Evolutionary conservation across 2,113 vertebrate species (phyloP), one percentile per base, ranked within the genome.

Genomic region (Plectropomus leopardus): DNA sequence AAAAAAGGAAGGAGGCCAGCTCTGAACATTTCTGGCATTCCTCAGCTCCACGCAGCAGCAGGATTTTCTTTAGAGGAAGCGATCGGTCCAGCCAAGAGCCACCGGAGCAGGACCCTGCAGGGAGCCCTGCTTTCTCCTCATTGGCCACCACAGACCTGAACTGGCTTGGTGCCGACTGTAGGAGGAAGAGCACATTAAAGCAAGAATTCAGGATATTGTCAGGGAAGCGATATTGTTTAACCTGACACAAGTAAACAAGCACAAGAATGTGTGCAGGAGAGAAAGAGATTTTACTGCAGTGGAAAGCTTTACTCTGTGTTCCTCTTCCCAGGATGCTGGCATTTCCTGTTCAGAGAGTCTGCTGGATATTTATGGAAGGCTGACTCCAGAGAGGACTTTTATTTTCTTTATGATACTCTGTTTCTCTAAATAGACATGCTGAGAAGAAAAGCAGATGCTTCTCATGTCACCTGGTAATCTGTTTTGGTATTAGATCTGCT

Each of bases 101-200:
- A 80, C 65, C 47, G 64, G 83, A 89, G 40, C 70, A 67, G 72
- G 75, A 86, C 76, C 67, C 84, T 54, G 50, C 67, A 36, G 76
- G 78, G 79, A 65, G 78, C 48, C 48, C 30, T 5, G 36, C 76
- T 76, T 53, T 81, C 81, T 80, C 76, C 61, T 84, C 57, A 51
- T n/a, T 67, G 77, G 75, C 78, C 36, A 26, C 16, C 23, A 45
- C 55, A 21, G 72, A 45, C 76, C 70, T 40, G 66, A 71, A 69
- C 63, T 75, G 77, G 84, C 80, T 58, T 34, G 30, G 63, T 66
- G 80, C 83, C 70, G 17, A 83, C 42, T 67, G 4, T 2, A n/a
- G 79, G 79, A 90, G 93, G 92, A 94, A 93, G 85, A 70, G 23
- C 48, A 78, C 85, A 89, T 93, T 93, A 92, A 93, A 90, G 89